Evolutionary conservation across 2,113 vertebrate genomes (phyloP).

Genomic region (Heterochromis multidens): DNA sequence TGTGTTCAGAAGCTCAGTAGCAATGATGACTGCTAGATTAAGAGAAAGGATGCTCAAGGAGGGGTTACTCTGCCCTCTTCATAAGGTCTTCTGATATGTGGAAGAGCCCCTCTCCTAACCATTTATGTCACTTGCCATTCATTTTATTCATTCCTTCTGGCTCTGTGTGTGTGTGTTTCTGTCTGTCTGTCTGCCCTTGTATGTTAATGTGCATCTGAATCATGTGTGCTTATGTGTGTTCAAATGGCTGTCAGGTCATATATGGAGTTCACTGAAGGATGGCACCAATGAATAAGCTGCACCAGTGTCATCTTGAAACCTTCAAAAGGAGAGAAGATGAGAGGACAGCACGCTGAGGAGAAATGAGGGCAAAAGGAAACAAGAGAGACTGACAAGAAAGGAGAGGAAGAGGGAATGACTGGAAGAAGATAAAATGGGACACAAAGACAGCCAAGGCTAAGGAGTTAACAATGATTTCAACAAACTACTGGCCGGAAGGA

Average conservation of each 20-base stretch:
- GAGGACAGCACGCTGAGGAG: slow-evolving; percentile 14
- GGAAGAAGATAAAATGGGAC: slow-evolving; percentile 11
- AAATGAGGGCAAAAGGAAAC: slow-evolving; percentile 23
- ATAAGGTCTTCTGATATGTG: slow-evolving; percentile 41
- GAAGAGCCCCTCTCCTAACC: neutral
- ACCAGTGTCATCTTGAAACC: slow-evolving; percentile 50
- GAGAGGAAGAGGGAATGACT: neutral
- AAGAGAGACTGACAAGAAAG: slow-evolving; percentile 13
- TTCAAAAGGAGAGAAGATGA: slow-evolving; percentile 15
- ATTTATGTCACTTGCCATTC: slow-evolving; percentile 47
- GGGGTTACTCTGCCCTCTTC: slow-evolving; percentile 29
- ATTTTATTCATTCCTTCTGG: slow-evolving; percentile 28
- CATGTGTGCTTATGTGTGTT: neutral
- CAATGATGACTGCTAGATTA: neutral
- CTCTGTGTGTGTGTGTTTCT: neutral
- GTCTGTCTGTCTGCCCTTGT: slow-evolving; percentile 4
- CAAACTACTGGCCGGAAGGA: slow-evolving; percentile 25
- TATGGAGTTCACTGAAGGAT: slow-evolving; percentile 37
- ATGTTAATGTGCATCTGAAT: slow-evolving; percentile 21
- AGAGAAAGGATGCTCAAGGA: neutral
- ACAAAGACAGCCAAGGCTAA: slow-evolving; percentile 23
- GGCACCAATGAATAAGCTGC: slow-evolving; percentile 37
- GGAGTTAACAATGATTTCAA: slow-evolving; percentile 29
- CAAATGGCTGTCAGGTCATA: slow-evolving; percentile 40
- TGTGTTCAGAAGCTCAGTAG: neutral